These are phyloP conservation scores for Caranx ignobilis DNA, from an alignment of 2,113 vertebrate species.

Conservation along the genomic window DNA sequence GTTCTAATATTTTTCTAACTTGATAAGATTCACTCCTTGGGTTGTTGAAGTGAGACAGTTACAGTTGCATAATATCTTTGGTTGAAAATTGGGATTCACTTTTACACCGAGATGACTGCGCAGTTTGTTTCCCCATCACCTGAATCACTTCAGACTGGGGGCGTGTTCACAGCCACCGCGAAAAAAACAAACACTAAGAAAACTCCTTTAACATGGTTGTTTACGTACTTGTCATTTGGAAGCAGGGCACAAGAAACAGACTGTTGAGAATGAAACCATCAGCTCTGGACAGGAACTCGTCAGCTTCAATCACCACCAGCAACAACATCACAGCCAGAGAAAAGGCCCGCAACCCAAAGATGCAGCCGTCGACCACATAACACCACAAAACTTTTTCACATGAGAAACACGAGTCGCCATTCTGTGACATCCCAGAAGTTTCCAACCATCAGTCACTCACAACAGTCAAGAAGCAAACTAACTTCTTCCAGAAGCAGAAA, in stretches of 20 bases:
- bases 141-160: background rate
- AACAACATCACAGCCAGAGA: background rate
- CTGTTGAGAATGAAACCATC: slow-evolving; percentile 20
- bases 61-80: background rate
- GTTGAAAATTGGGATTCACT: background rate
- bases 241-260: slow-evolving; percentile 7
- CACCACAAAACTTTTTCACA: background rate
- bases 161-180: background rate
- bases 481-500: slow-evolving; percentile 8
- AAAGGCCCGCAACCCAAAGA: background rate
- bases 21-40: background rate
- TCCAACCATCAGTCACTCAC: background rate
- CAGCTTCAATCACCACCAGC: background rate
- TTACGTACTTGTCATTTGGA: background rate
- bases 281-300: slow-evolving; percentile 8
- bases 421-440: background rate
- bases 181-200: too few species aligned
- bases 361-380: background rate
- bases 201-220: background rate
- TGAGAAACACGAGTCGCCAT: background rate
- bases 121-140: background rate
- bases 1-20: background rate
- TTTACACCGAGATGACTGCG: background rate
- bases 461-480: background rate
- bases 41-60: background rate